These are phyloP conservation scores for Mactromeris polynyma DNA, from an alignment of 2,888 invertebrate species.

Conservation along the genomic window DNA sequence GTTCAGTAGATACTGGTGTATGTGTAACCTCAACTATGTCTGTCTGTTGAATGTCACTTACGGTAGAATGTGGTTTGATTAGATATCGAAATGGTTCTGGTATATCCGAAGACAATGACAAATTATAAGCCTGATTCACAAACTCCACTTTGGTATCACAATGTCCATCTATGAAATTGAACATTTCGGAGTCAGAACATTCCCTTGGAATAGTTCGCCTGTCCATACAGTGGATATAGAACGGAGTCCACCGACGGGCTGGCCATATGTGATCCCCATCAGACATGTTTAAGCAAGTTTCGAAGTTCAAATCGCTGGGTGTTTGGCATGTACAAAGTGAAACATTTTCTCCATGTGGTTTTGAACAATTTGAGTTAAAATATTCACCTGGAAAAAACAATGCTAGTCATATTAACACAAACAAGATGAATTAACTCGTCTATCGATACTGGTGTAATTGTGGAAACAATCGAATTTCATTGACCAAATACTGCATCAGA, in stretches of 20 bases:
- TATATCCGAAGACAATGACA: constrained; percentile 12
- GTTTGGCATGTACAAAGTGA: constrained; percentile 25
- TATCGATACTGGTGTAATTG: no score
- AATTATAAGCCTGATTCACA: constrained; percentile 3
- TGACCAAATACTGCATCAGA: no score
- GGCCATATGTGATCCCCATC: constrained; percentile 29
- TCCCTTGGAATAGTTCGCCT: constrained; percentile 19
- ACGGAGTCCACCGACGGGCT: constrained; percentile 18
- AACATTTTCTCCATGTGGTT: constrained; percentile 14
- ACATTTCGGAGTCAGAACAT: constrained; percentile 13
- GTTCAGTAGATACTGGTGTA: not conserved
- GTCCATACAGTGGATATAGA: constrained; percentile 6
- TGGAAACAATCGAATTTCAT: no score
- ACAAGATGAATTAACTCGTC: no score
- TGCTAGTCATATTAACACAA: no score
- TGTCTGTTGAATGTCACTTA: not conserved
- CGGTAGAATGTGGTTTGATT: not conserved
- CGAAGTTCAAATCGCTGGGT: constrained; percentile 28
- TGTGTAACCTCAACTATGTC: not conserved
- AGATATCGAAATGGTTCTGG: constrained; percentile 18
- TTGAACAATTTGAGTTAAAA: constrained; percentile 18
- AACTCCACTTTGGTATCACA: constrained; percentile 4
- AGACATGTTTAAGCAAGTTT: constrained; percentile 16
- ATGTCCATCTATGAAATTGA: constrained; percentile 8
- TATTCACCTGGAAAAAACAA: constrained; percentile 29